Evolutionary conservation across 2,113 vertebrate genomes (phyloP), one percentile per base, ranked within the genome.

Genomic region (Dipodomys stephensi): DNA sequence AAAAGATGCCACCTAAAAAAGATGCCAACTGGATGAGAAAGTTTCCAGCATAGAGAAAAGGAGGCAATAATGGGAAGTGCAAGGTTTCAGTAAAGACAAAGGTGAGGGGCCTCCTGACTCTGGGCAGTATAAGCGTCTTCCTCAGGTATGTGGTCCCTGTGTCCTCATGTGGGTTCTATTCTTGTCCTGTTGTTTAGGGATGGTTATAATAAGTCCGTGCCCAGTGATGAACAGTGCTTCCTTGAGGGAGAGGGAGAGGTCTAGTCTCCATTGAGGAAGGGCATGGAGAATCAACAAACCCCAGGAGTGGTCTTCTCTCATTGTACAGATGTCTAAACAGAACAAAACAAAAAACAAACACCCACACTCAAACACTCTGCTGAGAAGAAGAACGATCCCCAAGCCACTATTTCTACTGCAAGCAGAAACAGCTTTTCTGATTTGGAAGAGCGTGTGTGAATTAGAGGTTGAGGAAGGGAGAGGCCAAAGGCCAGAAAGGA

Each of bases 401-500:
- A 62, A 57, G 28, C 69, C 80, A 74, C 71, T 77, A 15, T 83
- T 94, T 90, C 90, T 88, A n/a, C 68, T 68, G n/a, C 71, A 83
- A 77, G 71, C 44, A 84, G 78, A 87, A 81, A 91, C 77, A 73
- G 67, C 62, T 57, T 74, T 57, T 87, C 65, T 92, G 77, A 25
- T 76, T 81, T 83, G 62, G 83, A 91, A 57, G 90, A 67, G 39
- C 19, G 76, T 77, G n/a, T 89, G 53, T 96, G 91, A 91, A 91
- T 94, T 71, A 87, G 67, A 81, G 76, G 62, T 79, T 68, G 32
- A 92, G 95, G 95, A 97, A 95, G 88, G 82, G 82, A 87, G 82
- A 90, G 78, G 89, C 81, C 84, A 95, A 83, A 96, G 95, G 87
- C 91, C 93, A 76, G 60, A 80, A 84, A 97, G 97, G 97, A 97